phyloP scores from a whole-genome alignment of 2,113 vertebrate species.

The Chloebia gouldiae region DNA sequence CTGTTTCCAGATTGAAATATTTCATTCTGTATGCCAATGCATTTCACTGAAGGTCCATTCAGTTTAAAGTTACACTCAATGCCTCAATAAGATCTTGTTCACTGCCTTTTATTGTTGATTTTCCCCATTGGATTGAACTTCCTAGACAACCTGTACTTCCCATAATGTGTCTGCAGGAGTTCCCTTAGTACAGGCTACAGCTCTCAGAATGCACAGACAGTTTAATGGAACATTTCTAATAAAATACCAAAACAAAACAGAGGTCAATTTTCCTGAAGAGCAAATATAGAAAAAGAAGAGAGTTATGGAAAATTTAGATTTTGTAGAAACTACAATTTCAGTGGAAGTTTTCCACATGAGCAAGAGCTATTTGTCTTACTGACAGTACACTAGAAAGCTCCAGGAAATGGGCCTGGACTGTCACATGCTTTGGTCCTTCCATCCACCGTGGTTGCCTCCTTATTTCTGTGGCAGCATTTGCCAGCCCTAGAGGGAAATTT shows the following conservation, averaged over 20 bases:
- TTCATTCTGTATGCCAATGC: neutral
- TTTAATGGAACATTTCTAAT: neutral
- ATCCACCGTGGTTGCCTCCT: neutral
- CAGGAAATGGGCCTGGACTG: neutral
- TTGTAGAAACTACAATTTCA: neutral
- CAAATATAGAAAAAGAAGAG: neutral
- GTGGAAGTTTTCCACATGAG: neutral
- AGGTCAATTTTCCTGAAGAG: neutral
- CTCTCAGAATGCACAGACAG: neutral
- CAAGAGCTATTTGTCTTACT: neutral
- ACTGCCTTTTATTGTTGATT: neutral
- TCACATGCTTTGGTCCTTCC: neutral
- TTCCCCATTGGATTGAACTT: neutral
- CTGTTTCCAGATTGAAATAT: neutral
- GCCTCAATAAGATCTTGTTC: neutral
- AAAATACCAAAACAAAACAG: neutral
- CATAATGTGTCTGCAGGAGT: neutral
- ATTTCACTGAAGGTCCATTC: neutral
- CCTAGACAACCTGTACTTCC: neutral
- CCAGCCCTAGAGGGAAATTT: neutral
- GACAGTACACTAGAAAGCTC: neutral
- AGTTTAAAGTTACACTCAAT: neutral
- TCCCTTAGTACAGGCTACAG: neutral
- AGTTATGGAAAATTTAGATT: neutral
- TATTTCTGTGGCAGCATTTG: neutral